Evolutionary conservation across 2,113 vertebrate species (phyloP).

Genomic region (Corythornis madagascariensis): DNA sequence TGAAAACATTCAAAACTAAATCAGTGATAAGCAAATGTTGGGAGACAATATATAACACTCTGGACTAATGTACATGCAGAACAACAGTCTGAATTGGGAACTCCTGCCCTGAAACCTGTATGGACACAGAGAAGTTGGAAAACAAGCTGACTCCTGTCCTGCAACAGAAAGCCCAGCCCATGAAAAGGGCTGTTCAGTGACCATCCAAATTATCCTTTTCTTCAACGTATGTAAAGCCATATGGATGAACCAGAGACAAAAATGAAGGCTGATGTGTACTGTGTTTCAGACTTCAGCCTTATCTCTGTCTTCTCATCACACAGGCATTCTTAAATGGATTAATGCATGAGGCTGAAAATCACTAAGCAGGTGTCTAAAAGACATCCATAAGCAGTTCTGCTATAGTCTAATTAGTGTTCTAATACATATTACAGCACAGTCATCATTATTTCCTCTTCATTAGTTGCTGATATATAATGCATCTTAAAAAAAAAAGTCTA

Average conservation of each 20-base stretch:
- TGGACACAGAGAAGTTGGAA: neutral
- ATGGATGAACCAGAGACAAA: neutral
- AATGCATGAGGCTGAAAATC: slow-evolving; percentile 53
- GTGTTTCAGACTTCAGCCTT: neutral
- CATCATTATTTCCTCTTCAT: slow-evolving; percentile 78
- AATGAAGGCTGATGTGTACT: neutral
- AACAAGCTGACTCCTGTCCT: neutral
- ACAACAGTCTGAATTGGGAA: neutral
- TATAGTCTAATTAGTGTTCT: slow-evolving; percentile 68
- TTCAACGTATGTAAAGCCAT: neutral
- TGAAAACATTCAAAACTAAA: neutral
- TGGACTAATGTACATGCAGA: neutral
- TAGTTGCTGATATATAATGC: slow-evolving; percentile 63
- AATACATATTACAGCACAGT: slow-evolving; percentile 64
- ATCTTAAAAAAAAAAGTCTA: neutral
- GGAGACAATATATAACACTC: neutral
- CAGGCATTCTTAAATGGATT: slow-evolving; percentile 35
- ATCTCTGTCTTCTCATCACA: slow-evolving; percentile 24
- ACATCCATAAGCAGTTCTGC: slow-evolving; percentile 69
- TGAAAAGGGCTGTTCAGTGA: neutral
- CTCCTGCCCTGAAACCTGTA: neutral
- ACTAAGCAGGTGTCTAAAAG: slow-evolving; percentile 76
- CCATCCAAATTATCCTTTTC: neutral
- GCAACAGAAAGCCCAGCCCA: neutral
- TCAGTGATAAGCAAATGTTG: neutral